Percentiles rank a stretch among this genome's conserved stretches.
These are phyloP conservation scores for Eidolon helvum DNA, from an alignment of 2,113 vertebrate species.

Conservation along the genomic window DNA sequence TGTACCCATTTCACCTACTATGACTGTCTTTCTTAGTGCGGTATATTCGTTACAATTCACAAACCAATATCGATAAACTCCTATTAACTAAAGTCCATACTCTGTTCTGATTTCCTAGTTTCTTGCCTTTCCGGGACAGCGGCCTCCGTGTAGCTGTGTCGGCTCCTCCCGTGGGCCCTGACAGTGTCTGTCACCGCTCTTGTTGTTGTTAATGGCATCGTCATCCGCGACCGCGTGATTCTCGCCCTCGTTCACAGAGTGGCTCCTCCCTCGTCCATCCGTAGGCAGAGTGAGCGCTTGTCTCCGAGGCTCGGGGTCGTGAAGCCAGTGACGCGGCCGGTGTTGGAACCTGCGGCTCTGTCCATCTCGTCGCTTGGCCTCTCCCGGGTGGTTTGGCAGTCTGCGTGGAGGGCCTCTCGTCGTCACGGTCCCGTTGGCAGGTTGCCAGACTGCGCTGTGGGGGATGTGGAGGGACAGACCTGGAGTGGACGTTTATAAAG, in stretches of 20 bases:
- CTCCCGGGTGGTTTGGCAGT: not conserved
- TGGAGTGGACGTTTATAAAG: not conserved
- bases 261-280: not conserved
- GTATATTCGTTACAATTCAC: too few relatives aligned
- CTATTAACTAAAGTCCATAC: not conserved
- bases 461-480: not conserved
- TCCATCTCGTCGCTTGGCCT: accelerated
- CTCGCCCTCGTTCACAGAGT: not conserved
- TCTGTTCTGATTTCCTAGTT: not conserved
- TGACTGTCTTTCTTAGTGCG: not conserved
- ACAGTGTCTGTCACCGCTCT: not conserved
- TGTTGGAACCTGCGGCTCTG: not conserved
- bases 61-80: accelerated
- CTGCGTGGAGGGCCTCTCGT: not conserved
- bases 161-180: not conserved
- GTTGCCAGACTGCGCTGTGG: accelerated
- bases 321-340: not conserved
- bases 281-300: accelerated
- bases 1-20: accelerated
- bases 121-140: not conserved
- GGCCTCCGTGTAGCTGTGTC: not conserved
- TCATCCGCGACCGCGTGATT: accelerated
- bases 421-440: accelerated
- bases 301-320: not conserved
- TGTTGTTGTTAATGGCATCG: not conserved